phyloP scores from a whole-genome alignment of 2,797 vertebrate species.

The Myotis vivesi region DNA sequence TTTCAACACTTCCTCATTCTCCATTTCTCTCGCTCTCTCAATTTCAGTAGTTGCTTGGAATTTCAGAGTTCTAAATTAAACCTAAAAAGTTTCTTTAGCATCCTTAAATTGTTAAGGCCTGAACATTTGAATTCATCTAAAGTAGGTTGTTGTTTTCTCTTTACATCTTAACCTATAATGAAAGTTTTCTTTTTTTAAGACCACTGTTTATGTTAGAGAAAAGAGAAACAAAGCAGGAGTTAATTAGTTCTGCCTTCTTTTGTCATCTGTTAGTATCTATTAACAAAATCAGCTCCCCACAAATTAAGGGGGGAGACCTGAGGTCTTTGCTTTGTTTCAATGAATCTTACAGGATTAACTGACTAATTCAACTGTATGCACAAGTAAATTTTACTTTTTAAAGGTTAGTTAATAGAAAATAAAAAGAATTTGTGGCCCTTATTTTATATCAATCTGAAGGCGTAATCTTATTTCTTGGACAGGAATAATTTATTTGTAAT shows the following conservation, averaged over 20 bases:
- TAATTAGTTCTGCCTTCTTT: conserved; percentile 14
- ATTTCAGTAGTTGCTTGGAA: conserved; percentile 15
- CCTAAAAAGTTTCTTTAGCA: conserved; percentile 13
- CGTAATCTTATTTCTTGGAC: background rate
- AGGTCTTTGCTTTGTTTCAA: conserved; percentile 2
- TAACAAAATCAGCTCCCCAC: background rate
- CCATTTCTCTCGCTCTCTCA: background rate
- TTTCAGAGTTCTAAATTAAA: conserved; percentile 55
- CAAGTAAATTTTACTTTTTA: conserved; percentile 47
- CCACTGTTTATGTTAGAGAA: conserved; percentile 11
- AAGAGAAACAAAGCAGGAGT: conserved; percentile 11
- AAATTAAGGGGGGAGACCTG: background rate
- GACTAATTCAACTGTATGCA: background rate
- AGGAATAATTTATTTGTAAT: conserved; percentile 29
- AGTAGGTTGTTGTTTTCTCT: background rate
- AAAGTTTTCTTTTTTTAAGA: conserved; percentile 23
- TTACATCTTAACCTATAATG: conserved; percentile 23
- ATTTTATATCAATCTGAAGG: background rate
- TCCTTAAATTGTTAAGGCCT: background rate
- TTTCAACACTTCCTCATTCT: background rate
- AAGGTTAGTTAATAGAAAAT: background rate
- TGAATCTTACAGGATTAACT: background rate
- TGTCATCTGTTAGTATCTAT: background rate
- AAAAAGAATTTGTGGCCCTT: background rate
- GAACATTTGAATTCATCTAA: conserved; percentile 8